Evolutionary conservation across 2,113 vertebrate genomes (phyloP), one percentile per base, ranked within the genome.

Genomic region (Phylloscopus trochilus): DNA sequence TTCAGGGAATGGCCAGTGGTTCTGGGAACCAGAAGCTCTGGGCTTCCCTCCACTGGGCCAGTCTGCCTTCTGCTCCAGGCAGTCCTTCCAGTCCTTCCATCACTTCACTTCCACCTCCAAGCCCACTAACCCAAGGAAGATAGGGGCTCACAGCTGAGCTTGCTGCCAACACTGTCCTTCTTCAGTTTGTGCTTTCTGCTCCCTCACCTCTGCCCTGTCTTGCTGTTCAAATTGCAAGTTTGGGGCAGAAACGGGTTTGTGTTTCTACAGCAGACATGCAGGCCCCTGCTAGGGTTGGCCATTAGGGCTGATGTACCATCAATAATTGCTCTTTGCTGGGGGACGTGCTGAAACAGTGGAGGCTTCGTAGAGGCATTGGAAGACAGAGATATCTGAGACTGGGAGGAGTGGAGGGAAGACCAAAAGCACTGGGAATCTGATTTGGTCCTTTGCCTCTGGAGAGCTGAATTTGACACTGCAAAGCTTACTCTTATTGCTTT

Each of bases 281-380:
- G 63, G 19, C 13, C 27, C 39, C 47, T 0, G 0, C 22, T 60
- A 31, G 44, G 11, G 11, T 31, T 89, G 62, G 23, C 31, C 47
- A 3, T 53, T 81, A 58, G 39, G 33, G 15, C 35, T 67, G 30
- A 39, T 55, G 39, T 24, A 9, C 39, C 28, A 46, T 63, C 59
- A 59, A 1, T 53, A 84, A 70, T 26, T 73, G n/a, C 55, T 46
- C 9, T 72, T 41, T 92, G 47, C 39, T 63, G 19, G 11, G 44
- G 33, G 13, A 67, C 21, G 9, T 0, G 1, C 66, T 86, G 75
- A 89, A 86, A 60, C 27, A 37, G 17, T 6, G 12, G 73, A 60
- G 39, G 5, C 37, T 83, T 89, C 79, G 73, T 19, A 67, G 56
- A 74, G 62, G 30, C 24, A n/a, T 0, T 1, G 35, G 24, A 49